Evolutionary conservation across 1,140 invertebrate genomes (phyloP).

Genomic region (Cephus cinctus): DNA sequence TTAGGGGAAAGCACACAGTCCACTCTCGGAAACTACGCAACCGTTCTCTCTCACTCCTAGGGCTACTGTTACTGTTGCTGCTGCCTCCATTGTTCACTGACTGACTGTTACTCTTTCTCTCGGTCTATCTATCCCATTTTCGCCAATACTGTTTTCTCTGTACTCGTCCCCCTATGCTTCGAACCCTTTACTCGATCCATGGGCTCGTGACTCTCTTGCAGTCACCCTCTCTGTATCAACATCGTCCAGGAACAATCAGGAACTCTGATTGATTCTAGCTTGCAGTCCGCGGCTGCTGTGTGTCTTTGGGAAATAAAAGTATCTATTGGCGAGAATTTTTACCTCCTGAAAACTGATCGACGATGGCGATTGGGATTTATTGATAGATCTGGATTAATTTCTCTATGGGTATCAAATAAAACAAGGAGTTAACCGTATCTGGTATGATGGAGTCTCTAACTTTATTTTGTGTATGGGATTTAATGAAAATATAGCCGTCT

Average conservation of each 20-base stretch:
- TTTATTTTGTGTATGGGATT: too few species aligned
- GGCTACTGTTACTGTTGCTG: too few species aligned
- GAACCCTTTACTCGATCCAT: not conserved
- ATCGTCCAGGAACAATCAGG: constrained; percentile 38
- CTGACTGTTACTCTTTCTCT: constrained; percentile 1
- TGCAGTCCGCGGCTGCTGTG: not conserved
- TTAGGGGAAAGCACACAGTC: constrained; percentile 13
- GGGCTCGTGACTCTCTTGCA: too few species aligned
- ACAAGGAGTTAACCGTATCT: too few species aligned
- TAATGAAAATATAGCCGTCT: too few species aligned
- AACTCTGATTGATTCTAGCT: constrained; percentile 41
- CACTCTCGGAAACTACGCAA: not conserved
- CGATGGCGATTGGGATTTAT: too few species aligned
- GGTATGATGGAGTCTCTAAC: too few species aligned
- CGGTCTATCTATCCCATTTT: not conserved
- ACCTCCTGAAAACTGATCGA: too few species aligned
- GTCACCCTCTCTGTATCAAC: constrained; percentile 38
- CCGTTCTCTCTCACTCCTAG: not conserved
- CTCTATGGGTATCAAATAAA: too few species aligned
- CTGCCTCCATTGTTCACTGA: not conserved
- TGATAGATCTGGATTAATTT: too few species aligned
- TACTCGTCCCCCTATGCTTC: constrained; percentile 11
- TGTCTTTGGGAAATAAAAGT: too few species aligned
- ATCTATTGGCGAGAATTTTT: too few species aligned
- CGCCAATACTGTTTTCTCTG: constrained; percentile 1